These are phyloP conservation scores for Aspidoscelis tigris DNA, from an alignment of 2,113 vertebrate species.

Conservation along the genomic window DNA sequence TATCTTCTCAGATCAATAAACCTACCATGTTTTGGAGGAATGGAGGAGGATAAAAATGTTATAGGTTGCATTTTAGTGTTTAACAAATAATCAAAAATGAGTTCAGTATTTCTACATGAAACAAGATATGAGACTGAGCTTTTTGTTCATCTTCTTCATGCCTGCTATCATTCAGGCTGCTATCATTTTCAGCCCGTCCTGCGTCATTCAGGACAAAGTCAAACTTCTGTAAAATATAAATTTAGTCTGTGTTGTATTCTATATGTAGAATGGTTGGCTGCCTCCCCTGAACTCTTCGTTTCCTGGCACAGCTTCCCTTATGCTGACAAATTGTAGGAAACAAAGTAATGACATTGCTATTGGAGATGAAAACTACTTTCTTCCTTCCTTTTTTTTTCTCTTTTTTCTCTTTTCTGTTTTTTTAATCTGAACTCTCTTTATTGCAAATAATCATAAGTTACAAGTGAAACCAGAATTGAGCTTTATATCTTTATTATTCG, in stretches of 20 bases:
- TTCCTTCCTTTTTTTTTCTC: neutral
- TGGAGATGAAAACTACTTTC: slow-evolving; percentile 7
- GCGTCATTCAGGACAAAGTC: neutral
- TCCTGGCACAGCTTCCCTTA: neutral
- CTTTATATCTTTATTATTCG: slow-evolving; percentile 34
- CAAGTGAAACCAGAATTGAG: slow-evolving; percentile 20
- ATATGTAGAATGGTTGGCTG: neutral
- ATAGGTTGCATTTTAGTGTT: neutral
- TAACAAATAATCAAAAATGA: neutral
- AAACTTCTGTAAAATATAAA: neutral
- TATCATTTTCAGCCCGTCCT: neutral
- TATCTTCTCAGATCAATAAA: neutral
- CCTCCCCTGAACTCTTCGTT: neutral
- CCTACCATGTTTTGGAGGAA: neutral
- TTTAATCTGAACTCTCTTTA: neutral
- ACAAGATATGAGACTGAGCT: neutral
- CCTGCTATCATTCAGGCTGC: neutral
- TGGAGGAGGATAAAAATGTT: neutral
- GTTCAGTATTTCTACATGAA: neutral
- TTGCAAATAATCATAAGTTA: slow-evolving; percentile 36
- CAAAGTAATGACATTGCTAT: slow-evolving; percentile 23
- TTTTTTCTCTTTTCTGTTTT: neutral
- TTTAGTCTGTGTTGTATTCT: slow-evolving; percentile 8
- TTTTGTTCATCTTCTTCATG: neutral
- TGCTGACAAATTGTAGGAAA: slow-evolving; percentile 5